phyloP scores from a whole-genome alignment of 1,140 invertebrate genomes.

The Andrena cerasifolii region DNA sequence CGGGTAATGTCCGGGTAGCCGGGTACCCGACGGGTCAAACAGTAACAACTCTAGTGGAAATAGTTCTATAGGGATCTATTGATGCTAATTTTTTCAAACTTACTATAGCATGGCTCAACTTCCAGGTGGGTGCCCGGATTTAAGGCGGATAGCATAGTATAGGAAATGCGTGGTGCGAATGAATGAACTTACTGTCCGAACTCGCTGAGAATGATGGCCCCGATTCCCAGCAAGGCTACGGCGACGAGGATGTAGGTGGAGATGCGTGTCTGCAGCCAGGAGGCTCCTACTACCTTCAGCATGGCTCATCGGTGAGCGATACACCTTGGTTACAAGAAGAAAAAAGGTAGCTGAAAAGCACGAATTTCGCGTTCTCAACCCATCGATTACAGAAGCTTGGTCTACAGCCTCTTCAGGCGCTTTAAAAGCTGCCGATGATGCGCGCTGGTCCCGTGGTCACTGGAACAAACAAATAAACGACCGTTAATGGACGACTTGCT shows the following conservation, averaged over 20 bases:
- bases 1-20: no score
- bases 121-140: no score
- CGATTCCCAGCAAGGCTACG: slow-evolving; percentile 86
- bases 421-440: slow-evolving; percentile 53
- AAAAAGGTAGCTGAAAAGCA: slow-evolving; percentile 66
- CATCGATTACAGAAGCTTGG: slow-evolving; percentile 79
- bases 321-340: slow-evolving; percentile 68
- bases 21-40: no score
- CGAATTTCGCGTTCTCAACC: slow-evolving; percentile 77
- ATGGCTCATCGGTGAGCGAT: slow-evolving; percentile 82
- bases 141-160: no score
- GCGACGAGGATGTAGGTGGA: slow-evolving; percentile 87
- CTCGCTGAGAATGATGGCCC: slow-evolving; percentile 86
- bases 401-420: slow-evolving; percentile 55
- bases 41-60: no score
- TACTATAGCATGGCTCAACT: no score
- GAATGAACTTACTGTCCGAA: slow-evolving; percentile 84
- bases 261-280: slow-evolving; percentile 89
- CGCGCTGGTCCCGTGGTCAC: slow-evolving; percentile 44
- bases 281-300: slow-evolving; percentile 90
- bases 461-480: slow-evolving; percentile 42
- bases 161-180: not conserved
- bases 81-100: no score
- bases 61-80: no score
- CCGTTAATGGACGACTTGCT: not conserved